Evolutionary conservation across 2,888 invertebrate species (phyloP).

Genomic region (Cheilosia vernalis): DNA sequence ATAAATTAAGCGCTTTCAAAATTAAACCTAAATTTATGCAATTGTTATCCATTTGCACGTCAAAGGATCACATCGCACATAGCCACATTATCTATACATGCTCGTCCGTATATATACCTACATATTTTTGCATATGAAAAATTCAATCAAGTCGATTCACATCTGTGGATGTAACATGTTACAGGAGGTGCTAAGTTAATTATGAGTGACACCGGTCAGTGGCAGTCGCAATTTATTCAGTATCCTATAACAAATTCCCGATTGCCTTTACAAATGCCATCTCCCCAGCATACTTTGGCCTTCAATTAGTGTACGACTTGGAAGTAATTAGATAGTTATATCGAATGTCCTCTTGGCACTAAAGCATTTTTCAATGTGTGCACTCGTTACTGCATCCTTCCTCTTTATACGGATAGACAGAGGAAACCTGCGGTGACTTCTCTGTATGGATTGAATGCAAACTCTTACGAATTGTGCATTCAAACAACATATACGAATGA

Average conservation of each 20-base stretch:
- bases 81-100: not conserved
- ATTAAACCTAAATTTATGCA: conserved; percentile 36
- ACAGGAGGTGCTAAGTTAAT: conserved; percentile 54
- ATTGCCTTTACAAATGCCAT: conserved; percentile 46
- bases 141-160: conserved; percentile 56
- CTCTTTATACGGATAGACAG: not conserved
- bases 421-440: conserved; percentile 30
- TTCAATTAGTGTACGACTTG: conserved; percentile 59
- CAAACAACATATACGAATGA: conserved; percentile 59
- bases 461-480: conserved; percentile 49
- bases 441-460: conserved; percentile 8
- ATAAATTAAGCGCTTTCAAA: conserved; percentile 53
- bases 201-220: conserved; percentile 61
- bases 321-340: conserved; percentile 48
- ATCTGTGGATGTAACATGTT: conserved; percentile 8
- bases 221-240: conserved; percentile 52
- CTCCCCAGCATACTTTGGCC: not conserved
- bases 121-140: conserved; percentile 26
- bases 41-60: conserved; percentile 51
- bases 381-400: conserved; percentile 12
- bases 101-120: not conserved
- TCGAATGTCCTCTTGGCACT: conserved; percentile 42
- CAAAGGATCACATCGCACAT: conserved; percentile 37
- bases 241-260: conserved; percentile 53
- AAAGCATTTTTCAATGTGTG: conserved; percentile 9